Evolutionary conservation across 1,140 invertebrate species (phyloP), one percentile per base, ranked within the genome.

Genomic region (Drosophila jambulina): DNA sequence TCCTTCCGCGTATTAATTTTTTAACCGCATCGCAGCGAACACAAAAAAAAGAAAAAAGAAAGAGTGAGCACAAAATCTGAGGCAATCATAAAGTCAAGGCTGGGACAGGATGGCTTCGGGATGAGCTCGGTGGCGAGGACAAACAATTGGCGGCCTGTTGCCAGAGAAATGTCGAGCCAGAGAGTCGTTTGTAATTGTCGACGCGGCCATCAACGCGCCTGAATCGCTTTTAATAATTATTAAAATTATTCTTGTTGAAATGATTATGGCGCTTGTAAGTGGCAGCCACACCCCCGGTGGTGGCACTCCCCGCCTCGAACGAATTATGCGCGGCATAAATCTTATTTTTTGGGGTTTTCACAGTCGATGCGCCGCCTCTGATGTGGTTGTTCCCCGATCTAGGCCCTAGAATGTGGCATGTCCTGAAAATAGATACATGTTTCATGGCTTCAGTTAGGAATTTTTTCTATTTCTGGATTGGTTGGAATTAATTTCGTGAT

Each of bases 231-330:
- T 90, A 90, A 90, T 90, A 90, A 90, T 90, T 90, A 90, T 90
- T 90, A 90, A 85, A 90, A 90, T 90, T 90, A 90, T 90, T 90
- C 85, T 90, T 90, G 85, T 90, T 90, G 85, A 90, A 90, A 90
- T 90, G 81, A 90, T 90, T 90, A 90, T 90, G 81, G 85, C 81
- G 75, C 63, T 85, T 90, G 85, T 90, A 90, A 90, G 85, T 84
- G 81, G 87, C 77, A 76, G 68, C 78, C 65, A 45, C 58, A 43
- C 53, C 59, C 46, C 42, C 36, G 34, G 13, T 27, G 17, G 34
- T 10, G 15, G 15, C 13, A 46, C 45, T 25, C 17, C 70, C 53
- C 62, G 61, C 80, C 70, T 62, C 51, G 61, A 75, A 74, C 75
- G 67, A 82, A 81, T 84, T 88, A 72, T 79, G 75, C 60, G 45